Percentiles rank a stretch among this genome's conserved stretches.
Evolutionary conservation across 2,797 vertebrate species (phyloP).

Genomic region (Scleropages formosus): DNA sequence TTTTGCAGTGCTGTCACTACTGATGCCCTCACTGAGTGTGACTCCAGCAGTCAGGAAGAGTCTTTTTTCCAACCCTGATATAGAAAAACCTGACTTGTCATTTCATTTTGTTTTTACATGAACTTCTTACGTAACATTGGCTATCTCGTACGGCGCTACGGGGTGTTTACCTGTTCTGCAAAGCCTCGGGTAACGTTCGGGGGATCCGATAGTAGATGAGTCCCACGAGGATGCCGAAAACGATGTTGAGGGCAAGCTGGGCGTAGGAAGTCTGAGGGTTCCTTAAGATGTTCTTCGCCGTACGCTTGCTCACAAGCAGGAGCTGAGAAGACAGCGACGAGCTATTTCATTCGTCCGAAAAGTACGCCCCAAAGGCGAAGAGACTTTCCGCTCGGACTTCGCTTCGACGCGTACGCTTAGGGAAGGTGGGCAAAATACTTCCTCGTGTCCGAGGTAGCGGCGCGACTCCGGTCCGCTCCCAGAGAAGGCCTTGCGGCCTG

Average conservation of each 20-base stretch:
- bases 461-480: too few species aligned
- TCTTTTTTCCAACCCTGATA: too few species aligned
- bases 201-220: constrained; percentile 42
- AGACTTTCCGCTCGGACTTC: too few species aligned
- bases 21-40: too few species aligned
- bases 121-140: too few species aligned
- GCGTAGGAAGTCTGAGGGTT: constrained; percentile 38
- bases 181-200: constrained; percentile 32
- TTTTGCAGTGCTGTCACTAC: constrained; percentile 42
- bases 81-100: background rate
- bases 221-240: constrained; percentile 53
- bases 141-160: too few species aligned
- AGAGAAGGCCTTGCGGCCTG: too few species aligned
- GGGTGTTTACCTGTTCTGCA: constrained; percentile 39
- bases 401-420: too few species aligned
- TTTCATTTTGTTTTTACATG: background rate
- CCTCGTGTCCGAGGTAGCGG: too few species aligned
- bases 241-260: constrained; percentile 28
- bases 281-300: constrained; percentile 47
- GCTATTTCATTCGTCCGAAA: too few species aligned
- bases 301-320: constrained; percentile 58
- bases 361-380: too few species aligned
- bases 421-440: too few species aligned
- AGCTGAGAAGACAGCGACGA: constrained; percentile 20
- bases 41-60: background rate